Evolutionary conservation across 2,888 invertebrate species (phyloP), one percentile per base, ranked within the genome.

Genomic region (Micoletzkya japonica): DNA sequence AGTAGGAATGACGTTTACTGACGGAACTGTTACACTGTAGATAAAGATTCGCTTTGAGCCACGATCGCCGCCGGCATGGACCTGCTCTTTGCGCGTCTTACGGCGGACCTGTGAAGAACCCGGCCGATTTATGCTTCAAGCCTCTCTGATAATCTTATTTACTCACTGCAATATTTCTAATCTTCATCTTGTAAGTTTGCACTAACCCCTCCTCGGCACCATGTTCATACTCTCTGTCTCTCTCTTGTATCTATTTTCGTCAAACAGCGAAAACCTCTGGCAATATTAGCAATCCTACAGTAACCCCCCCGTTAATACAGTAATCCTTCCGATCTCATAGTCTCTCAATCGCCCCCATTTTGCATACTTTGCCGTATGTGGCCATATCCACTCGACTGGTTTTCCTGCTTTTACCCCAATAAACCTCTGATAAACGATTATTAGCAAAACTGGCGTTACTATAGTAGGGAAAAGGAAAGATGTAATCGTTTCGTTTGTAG

Each of bases 21-120:
- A n/a, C n/a, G n/a, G n/a, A n/a, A n/a, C 20, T 26, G n/a, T 2
- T n/a, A 57, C 14, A 61, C 28, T 30, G 39, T 1, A 24, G 34
- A 37, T 57, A 4, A 30, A 4, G 30, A 30, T 17, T 39, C 6
- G 28, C 30, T 26, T 58, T 32, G 57, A 68, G 68, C 68, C 24
- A 68, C 68, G 44, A 68, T 68, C 68, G 68, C 68, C 0, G 68
- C 68, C 17, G 68, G 68, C 3, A 68, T 68, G 68, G 68, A 68
- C 28, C 58, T 68, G 44, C 34, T 68, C 39, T 68, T 68, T 49
- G 68, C 39, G 4, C 30, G 58, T n/a, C 58, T 68, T 34, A 57
- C 68, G n/a, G 30, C 57, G 10, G 64, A 66, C 36, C 54, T 52
- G 26, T 66, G 26, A 66, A 37, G 44, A 44, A 44, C 10, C 20